Percentiles rank a stretch among this genome's conserved stretches.
Evolutionary conservation across 2,888 invertebrate species (phyloP).

Genomic region (Hedychridium roseum): DNA sequence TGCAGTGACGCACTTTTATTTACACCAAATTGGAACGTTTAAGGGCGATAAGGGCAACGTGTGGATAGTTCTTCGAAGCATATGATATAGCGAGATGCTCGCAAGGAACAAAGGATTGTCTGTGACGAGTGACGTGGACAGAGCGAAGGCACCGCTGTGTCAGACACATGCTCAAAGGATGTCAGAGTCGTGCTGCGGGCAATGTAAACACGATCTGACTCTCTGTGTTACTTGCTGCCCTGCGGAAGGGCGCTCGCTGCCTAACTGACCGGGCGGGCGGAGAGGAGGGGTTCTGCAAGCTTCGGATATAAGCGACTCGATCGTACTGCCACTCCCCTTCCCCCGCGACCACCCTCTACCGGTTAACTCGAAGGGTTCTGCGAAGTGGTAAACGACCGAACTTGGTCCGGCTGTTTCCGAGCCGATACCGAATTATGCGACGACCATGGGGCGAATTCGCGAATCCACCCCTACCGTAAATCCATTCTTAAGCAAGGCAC

Average conservation of each 20-base stretch:
- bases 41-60: no score
- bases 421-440: constrained; percentile 32
- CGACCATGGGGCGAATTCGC: constrained; percentile 30
- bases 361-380: no score
- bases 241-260: constrained; percentile 10
- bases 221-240: constrained; percentile 36
- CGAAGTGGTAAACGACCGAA: constrained; percentile 6
- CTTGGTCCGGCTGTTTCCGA: constrained; percentile 7
- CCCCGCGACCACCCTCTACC: no score
- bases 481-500: no score
- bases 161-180: constrained; percentile 38
- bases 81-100: background rate
- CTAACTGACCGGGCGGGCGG: constrained; percentile 20
- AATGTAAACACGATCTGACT: constrained; percentile 37
- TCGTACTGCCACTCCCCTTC: no score
- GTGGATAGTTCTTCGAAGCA: no score
- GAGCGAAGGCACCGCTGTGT: constrained; percentile 28
- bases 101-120: background rate
- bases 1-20: no score
- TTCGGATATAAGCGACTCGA: no score
- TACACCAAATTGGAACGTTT: no score
- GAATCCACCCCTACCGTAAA: no score
- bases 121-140: background rate
- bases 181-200: constrained; percentile 32
- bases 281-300: constrained; percentile 1